Conservation (phyloP, 1,140 invertebrate species). For the Drosophila rufa region DNA sequence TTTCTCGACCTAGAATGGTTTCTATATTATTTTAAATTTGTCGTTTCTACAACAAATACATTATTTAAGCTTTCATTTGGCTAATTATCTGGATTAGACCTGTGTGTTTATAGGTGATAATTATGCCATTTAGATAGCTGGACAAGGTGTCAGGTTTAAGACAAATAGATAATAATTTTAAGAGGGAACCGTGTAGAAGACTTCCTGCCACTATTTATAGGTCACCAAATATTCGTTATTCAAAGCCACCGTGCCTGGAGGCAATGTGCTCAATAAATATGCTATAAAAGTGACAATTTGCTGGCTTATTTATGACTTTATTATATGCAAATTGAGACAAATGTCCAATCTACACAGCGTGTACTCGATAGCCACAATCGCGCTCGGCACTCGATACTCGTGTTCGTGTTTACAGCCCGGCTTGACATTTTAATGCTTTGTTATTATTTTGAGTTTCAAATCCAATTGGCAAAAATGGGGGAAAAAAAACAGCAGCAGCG, state of each 20-base stretch:
- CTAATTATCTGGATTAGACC: not conserved
- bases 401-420: conserved; percentile 60
- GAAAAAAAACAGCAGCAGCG: conserved; percentile 3
- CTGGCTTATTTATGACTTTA: conserved; percentile 77
- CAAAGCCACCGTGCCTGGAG: conserved; percentile 24
- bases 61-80: not conserved
- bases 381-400: conserved; percentile 29
- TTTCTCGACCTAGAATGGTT: not conserved
- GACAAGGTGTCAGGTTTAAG: not conserved
- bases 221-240: conserved; percentile 29
- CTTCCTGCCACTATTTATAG: not conserved
- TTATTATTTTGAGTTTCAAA: conserved; percentile 67
- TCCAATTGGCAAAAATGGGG: conserved; percentile 41
- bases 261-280: conserved; percentile 70
- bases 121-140: not conserved
- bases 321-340: conserved; percentile 81
- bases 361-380: conserved; percentile 40
- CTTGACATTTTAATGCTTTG: conserved; percentile 70
- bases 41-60: too few relatives aligned
- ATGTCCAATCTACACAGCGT: conserved; percentile 46
- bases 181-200: too few relatives aligned
- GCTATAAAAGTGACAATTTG: conserved; percentile 76
- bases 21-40: not conserved
- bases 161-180: too few relatives aligned
- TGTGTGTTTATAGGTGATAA: conserved; percentile 4